phyloP scores from a whole-genome alignment of 2,113 vertebrate species.

The Halichoeres trimaculatus region DNA sequence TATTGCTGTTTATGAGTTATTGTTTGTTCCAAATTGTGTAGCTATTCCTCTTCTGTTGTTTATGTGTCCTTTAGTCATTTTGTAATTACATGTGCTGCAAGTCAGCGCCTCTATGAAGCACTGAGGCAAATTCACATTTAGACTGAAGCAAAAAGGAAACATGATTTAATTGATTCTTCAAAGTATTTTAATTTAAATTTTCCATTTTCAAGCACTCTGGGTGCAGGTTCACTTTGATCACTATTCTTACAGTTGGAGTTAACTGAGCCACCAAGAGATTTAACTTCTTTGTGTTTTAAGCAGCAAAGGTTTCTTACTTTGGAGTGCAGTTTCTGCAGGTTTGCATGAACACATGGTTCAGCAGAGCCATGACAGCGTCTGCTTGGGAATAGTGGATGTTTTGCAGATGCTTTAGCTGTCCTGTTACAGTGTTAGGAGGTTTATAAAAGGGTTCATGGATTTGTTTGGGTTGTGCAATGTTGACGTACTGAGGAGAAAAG shows the following conservation, averaged over 20 bases:
- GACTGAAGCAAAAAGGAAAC: constrained; percentile 7
- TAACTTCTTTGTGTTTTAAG: background rate
- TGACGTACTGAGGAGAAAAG: constrained; percentile 22
- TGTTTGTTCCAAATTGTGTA: constrained; percentile 31
- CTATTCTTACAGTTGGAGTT: background rate
- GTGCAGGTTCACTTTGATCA: constrained; percentile 6
- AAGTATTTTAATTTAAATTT: constrained; percentile 21
- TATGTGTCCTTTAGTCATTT: constrained; percentile 51
- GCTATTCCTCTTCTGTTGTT: constrained; percentile 45
- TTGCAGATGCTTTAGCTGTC: constrained; percentile 1
- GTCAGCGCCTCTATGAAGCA: constrained; percentile 15
- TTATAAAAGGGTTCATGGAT: constrained; percentile 6
- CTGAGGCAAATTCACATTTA: constrained; percentile 9
- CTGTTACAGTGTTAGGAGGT: constrained; percentile 38
- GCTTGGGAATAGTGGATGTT: background rate
- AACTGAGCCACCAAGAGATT: constrained; percentile 31
- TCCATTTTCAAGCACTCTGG: background rate
- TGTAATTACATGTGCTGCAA: constrained; percentile 32
- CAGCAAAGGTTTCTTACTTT: constrained; percentile 3
- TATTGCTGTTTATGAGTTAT: constrained; percentile 15
- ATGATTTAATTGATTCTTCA: background rate
- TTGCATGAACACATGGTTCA: constrained; percentile 2
- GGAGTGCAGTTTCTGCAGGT: constrained; percentile 9
- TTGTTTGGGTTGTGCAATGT: constrained; percentile 70
- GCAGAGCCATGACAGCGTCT: background rate